Evolutionary conservation across 1,140 invertebrate species (phyloP), one percentile per base, ranked within the genome.

Genomic region (Achroia grisella): DNA sequence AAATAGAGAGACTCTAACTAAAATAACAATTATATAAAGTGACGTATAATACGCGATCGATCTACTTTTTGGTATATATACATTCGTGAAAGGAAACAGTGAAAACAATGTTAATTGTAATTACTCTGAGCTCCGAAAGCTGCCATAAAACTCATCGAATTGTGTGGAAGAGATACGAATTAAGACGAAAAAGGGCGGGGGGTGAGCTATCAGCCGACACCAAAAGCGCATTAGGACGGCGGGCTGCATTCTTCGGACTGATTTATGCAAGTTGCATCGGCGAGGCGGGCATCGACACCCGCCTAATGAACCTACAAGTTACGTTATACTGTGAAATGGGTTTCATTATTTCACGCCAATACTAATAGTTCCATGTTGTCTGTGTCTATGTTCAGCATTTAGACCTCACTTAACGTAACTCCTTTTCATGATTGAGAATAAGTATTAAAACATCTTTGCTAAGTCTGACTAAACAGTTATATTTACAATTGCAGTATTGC

Each of bases 141-240:
- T 50, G 46, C 33, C 37, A 51, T 39, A 47, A 48, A 54, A 50
- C 34, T 50, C 42, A 35, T 48, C 31, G 29, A 44, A 51, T 48
- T 50, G 46, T 44, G 47, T 44, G 37, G 30, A 31, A 33, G 30
- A 13, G 15, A 14, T 42, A 5, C 10, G 48, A 46, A 52, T 60
- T 52, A 39, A 52, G 39, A 48, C 45, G 31, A 46, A 42, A 44
- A 37, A 39, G 44, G 58, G 48, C 28, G 52, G 14, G 53, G 59
- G 62, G 48, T 71, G 63, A 58, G 68, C 61, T 83, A 79, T 81
- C 76, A 72, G 61, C 68, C 62, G 65, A 84, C 80, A 84, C 69
- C 73, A 71, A 84, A 84, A 84, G 75, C 77, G 77, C 80, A 84
- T 84, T 84, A 84, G 75, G 73, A 65, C 75, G 66, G 68, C 63